phyloP scores from a whole-genome alignment of 2,113 vertebrate genomes.

The Pachyramphus minor region DNA sequence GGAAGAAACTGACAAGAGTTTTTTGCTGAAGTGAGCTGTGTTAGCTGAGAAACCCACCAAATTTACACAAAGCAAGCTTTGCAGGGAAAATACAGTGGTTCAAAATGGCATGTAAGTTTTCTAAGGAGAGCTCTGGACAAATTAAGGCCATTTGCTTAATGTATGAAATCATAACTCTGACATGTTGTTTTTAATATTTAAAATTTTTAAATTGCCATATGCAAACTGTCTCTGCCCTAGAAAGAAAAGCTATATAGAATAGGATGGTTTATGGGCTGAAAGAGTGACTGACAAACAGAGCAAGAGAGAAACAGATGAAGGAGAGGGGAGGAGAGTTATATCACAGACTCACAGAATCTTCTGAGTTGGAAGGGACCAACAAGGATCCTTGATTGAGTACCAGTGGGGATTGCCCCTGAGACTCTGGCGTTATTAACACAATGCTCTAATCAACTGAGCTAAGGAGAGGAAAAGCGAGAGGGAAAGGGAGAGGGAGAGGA shows the following conservation, averaged over 20 bases:
- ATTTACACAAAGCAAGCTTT: background rate
- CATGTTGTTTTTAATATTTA: background rate
- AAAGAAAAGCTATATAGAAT: background rate
- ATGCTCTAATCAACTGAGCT: background rate
- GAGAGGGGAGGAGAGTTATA: background rate
- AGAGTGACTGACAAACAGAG: background rate
- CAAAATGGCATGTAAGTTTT: background rate
- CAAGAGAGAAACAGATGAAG: background rate
- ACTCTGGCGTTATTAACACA: background rate
- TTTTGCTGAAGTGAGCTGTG: background rate
- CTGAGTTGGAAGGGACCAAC: background rate
- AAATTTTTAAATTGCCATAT: background rate
- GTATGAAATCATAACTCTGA: background rate
- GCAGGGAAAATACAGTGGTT: no score
- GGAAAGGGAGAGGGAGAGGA: background rate
- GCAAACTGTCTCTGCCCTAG: background rate
- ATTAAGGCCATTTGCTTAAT: background rate
- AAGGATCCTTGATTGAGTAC: background rate
- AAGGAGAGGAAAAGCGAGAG: background rate
- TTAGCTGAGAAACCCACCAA: background rate
- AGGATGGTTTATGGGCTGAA: background rate
- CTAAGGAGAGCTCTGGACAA: background rate
- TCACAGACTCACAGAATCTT: background rate
- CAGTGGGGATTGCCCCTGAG: background rate
- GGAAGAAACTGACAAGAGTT: background rate